phyloP scores from a whole-genome alignment of 1,140 invertebrate species.

The Phymorhynchus buccinoides region DNA sequence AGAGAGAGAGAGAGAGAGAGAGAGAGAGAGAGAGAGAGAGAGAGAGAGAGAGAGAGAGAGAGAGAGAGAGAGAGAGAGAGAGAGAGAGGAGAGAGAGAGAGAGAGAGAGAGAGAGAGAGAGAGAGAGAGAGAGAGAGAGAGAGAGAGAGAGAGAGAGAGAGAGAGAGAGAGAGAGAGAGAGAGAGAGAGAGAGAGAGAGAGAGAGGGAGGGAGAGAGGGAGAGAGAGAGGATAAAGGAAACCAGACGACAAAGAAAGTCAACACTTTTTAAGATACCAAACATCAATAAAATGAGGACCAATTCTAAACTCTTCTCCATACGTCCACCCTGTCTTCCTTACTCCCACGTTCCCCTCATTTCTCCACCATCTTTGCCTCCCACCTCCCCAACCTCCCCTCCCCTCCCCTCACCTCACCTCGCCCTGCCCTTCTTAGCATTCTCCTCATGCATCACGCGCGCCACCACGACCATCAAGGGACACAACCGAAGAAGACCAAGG shows the following conservation, averaged over 20 bases:
- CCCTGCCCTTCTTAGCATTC: constrained; percentile 20
- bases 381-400: not conserved
- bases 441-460: constrained; percentile 18
- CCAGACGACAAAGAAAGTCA: too few relatives aligned
- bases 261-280: too few relatives aligned
- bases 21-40: too few relatives aligned
- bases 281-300: too few relatives aligned
- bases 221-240: not conserved
- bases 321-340: not conserved
- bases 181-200: not conserved
- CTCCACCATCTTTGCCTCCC: too few relatives aligned
- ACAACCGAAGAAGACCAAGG: constrained; percentile 26
- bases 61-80: not conserved
- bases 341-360: not conserved
- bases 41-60: too few relatives aligned
- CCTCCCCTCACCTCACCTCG: not conserved
- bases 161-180: not conserved
- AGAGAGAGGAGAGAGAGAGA: not conserved
- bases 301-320: too few relatives aligned
- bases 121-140: too few relatives aligned
- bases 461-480: constrained; percentile 8
- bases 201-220: not conserved
- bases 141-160: not conserved
- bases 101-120: too few relatives aligned
- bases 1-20: too few relatives aligned